Percentiles rank a stretch among this genome's conserved stretches.
Conservation (phyloP, 2,113 vertebrate genomes). For the rat (Rattus norvegicus) region DNA sequence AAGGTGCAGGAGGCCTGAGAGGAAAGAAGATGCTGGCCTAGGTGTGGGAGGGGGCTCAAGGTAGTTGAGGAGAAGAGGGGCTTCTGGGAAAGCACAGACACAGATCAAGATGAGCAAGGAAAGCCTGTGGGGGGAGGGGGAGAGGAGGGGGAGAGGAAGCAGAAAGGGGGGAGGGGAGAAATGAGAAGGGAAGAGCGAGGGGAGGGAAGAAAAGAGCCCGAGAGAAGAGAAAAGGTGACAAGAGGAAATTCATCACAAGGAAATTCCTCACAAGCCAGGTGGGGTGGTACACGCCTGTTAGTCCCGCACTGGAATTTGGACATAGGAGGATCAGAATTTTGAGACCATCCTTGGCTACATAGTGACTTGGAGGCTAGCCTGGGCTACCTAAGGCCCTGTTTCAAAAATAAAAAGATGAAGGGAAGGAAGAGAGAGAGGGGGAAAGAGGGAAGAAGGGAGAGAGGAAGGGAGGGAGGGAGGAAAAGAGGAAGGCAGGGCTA, state of each 20-base stretch:
- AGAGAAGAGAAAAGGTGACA: background rate
- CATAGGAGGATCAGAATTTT: background rate
- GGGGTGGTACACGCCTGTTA: background rate
- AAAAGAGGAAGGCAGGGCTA: background rate
- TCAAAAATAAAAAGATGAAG: background rate
- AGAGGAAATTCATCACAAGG: background rate
- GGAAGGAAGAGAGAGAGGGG: too few relatives aligned
- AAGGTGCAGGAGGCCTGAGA: background rate
- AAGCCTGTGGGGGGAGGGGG: background rate
- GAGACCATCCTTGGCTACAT: background rate
- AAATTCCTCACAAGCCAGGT: background rate
- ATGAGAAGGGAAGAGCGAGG: background rate
- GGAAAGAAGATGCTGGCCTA: background rate
- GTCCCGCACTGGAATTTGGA: background rate
- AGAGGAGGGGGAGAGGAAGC: rapidly evolving
- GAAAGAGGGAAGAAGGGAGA: background rate
- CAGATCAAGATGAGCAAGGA: background rate
- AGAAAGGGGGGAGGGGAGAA: too few relatives aligned
- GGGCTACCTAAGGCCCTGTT: background rate
- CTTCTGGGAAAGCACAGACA: background rate
- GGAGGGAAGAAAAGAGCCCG: too few relatives aligned
- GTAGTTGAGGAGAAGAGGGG: background rate
- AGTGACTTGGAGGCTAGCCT: background rate
- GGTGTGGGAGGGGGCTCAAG: background rate
- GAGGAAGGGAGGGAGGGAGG: background rate